A percentile compares a stretch with the other conserved stretches of the same genome.
Evolutionary conservation across 2,888 invertebrate species (phyloP).

Genomic region (Elmis aenea): DNA sequence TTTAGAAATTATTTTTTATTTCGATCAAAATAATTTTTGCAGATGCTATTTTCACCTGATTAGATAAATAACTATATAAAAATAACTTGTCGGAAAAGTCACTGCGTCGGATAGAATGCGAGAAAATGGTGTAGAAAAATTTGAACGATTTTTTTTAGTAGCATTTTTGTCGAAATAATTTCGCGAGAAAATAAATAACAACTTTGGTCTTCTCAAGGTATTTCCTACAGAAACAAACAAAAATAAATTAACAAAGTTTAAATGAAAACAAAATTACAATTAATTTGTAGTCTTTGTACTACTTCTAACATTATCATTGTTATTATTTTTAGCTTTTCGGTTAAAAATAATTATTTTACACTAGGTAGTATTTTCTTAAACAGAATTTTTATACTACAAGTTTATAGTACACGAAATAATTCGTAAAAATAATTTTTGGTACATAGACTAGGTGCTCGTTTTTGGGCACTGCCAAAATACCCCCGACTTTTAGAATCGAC

Average conservation of each 20-base stretch:
- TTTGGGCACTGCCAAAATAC: slow-evolving; percentile 34
- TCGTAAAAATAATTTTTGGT: slow-evolving; percentile 37
- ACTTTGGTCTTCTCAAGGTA: slow-evolving; percentile 23
- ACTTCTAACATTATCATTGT: slow-evolving; percentile 17
- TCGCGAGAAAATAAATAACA: slow-evolving; percentile 36
- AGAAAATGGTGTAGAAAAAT: too few relatives aligned
- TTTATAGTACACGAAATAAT: slow-evolving; percentile 37
- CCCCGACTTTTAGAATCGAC: slow-evolving; percentile 25
- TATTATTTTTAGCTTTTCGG: slow-evolving; percentile 26
- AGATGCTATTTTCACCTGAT: too few relatives aligned
- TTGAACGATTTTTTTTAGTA: too few relatives aligned
- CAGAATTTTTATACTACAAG: slow-evolving; percentile 24
- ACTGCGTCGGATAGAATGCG: too few relatives aligned
- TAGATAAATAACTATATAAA: too few relatives aligned
- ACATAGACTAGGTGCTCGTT: slow-evolving; percentile 37
- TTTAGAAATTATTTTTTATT: too few relatives aligned
- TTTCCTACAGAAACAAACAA: slow-evolving; percentile 6
- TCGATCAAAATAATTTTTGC: too few relatives aligned
- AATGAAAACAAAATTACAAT: slow-evolving; percentile 7
- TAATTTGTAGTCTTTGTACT: slow-evolving; percentile 15
- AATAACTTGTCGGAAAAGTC: too few relatives aligned
- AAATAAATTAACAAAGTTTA: slow-evolving; percentile 5
- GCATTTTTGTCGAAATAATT: too few relatives aligned
- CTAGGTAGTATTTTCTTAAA: slow-evolving; percentile 16
- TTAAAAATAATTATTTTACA: slow-evolving; percentile 19